Evolutionary conservation across 2,797 vertebrate species (phyloP).

Genomic region (Squalus acanthias): DNA sequence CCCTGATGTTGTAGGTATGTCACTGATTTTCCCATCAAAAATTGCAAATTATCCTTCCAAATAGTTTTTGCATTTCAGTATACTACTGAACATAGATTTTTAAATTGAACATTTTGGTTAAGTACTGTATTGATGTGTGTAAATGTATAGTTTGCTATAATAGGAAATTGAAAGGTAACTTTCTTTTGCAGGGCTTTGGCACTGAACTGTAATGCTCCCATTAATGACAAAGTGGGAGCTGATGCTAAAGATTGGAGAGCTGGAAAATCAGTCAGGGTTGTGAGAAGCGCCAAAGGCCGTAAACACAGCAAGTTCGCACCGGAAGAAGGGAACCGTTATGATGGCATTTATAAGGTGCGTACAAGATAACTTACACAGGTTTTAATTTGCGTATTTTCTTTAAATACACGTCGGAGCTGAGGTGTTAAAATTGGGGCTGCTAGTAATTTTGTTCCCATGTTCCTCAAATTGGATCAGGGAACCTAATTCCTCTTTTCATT

Average conservation of each 20-base stretch:
- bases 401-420: not conserved
- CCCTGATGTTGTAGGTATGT: not conserved
- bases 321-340: slow-evolving; percentile 87
- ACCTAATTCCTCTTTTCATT: not conserved
- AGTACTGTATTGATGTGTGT: not conserved
- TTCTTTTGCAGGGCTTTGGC: slow-evolving; percentile 72
- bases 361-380: not conserved
- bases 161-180: not conserved
- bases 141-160: not conserved
- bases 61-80: not conserved
- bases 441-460: not conserved
- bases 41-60: not conserved
- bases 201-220: slow-evolving; percentile 81
- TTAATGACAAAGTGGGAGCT: slow-evolving; percentile 80
- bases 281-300: slow-evolving; percentile 83
- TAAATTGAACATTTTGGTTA: not conserved
- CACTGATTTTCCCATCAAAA: not conserved
- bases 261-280: slow-evolving; percentile 85
- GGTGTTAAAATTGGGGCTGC: not conserved
- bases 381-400: not conserved
- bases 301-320: slow-evolving; percentile 90
- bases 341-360: slow-evolving; percentile 90
- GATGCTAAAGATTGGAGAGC: slow-evolving; percentile 87
- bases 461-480: not conserved
- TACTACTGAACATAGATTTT: not conserved